Percentiles rank a stretch among this genome's conserved stretches.
Evolutionary conservation across 2,888 invertebrate genomes (phyloP).

Genomic region (Colletes collaris): DNA sequence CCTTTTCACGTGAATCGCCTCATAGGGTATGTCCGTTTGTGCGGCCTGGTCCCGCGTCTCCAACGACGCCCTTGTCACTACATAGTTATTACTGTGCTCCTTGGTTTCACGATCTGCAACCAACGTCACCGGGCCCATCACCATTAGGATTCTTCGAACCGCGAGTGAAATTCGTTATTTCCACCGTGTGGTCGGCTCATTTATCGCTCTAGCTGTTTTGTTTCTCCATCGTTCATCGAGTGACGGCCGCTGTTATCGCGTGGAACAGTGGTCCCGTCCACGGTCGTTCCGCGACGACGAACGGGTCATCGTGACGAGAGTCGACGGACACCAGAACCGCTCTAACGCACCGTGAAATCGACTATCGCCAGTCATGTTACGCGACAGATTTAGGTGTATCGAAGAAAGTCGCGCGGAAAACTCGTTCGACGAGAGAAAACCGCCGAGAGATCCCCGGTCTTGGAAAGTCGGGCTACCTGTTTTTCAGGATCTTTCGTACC

Average conservation of each 20-base stretch:
- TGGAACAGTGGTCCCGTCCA: neutral
- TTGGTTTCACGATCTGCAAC: constrained; percentile 77
- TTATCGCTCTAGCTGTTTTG: neutral
- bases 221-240: neutral
- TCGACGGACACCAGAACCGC: neutral
- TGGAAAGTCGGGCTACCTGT: constrained; percentile 65
- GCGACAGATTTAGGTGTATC: constrained; percentile 21
- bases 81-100: constrained; percentile 60
- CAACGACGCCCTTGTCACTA: constrained; percentile 65
- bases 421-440: constrained; percentile 44
- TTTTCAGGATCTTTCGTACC: constrained; percentile 37
- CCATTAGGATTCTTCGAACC: constrained; percentile 42
- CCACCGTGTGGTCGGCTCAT: constrained; percentile 14
- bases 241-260: constrained; percentile 2
- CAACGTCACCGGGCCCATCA: constrained; percentile 75
- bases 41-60: constrained; percentile 84
- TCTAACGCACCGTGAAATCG: neutral
- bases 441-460: constrained; percentile 13
- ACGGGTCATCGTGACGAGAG: constrained; percentile 8
- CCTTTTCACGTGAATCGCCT: constrained; percentile 79
- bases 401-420: constrained; percentile 60
- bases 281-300: neutral
- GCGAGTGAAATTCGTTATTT: constrained; percentile 5
- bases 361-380: constrained; percentile 20
- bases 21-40: constrained; percentile 72